Evolutionary conservation across 2,888 invertebrate species (phyloP), one percentile per base, ranked within the genome.

Genomic region (Eueremaeus valkanovi): DNA sequence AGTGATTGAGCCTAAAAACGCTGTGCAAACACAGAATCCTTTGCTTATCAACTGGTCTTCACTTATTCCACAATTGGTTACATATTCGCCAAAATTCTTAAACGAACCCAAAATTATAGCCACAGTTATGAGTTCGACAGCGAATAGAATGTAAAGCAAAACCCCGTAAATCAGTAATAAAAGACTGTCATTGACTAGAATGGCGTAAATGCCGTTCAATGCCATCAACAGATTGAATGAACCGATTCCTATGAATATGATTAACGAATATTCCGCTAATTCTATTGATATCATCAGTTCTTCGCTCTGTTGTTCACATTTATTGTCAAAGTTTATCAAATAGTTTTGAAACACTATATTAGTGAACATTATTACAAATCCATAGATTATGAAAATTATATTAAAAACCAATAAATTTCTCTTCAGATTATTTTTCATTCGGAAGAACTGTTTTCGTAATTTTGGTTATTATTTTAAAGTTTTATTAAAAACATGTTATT

Each of bases 261-360:
- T 45, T 1, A 45, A 42, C 2, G 70, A 70, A 45, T 45, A 45
- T 70, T 70, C 42, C 1, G 45, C 40, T 29, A 70, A 18, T 70
- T 70, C 42, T 24, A 70, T 21, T 3, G 70, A 70, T 18, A 21
- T 70, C 13, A 18, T 29, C 5, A 70, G 2, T 45, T 70, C 70
- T 27, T 70, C 13, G 18, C 18, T 24, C 29, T 24, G 42, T 13
- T 9, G 16, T 9, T 70, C 18, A 21, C 70, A 70, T 29, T 45
- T 70, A 21, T 70, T 45, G 42, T 45, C 29, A 6, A 70, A 70
- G 24, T 70, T 70, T 16, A 45, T 42, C 42, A 70, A 70, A 70
- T 45, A 70, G 42, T 70, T 45, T 70, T 70, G 70, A 42, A 70
- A 70, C 13, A 70, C 24, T 21, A 70, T 45, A 70, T 70, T 45